Percentiles rank a stretch among this genome's conserved stretches.
Evolutionary conservation across 2,888 invertebrate species (phyloP).

Genomic region (Lithophane socia): DNA sequence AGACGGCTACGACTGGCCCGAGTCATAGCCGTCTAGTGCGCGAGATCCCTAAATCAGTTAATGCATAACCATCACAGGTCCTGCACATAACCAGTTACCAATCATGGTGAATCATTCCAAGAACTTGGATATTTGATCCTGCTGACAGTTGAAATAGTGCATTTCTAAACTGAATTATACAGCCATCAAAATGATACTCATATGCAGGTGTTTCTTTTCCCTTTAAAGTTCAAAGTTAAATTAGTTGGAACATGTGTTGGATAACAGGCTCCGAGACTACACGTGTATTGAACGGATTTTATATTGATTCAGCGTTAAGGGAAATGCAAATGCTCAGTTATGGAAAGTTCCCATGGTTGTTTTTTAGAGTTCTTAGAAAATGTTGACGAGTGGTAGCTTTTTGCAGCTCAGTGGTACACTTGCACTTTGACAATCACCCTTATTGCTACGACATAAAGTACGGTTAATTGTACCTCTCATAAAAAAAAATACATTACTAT

Average conservation of each 20-base stretch:
- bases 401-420: neutral
- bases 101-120: neutral
- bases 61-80: too few relatives aligned
- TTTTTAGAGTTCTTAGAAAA: slow-evolving; percentile 7
- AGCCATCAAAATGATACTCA: slow-evolving; percentile 6
- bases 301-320: slow-evolving; percentile 20
- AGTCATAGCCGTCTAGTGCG: too few relatives aligned
- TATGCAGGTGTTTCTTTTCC: slow-evolving; percentile 46
- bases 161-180: slow-evolving; percentile 19
- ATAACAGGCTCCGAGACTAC: neutral
- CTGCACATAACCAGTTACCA: neutral
- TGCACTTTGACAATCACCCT: neutral
- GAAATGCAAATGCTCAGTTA: slow-evolving; percentile 27
- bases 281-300: slow-evolving; percentile 52
- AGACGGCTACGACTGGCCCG: too few relatives aligned
- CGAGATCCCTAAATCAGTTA: too few relatives aligned
- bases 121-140: slow-evolving; percentile 5
- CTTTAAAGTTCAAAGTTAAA: slow-evolving; percentile 11
- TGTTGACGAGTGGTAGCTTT: neutral
- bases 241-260: slow-evolving; percentile 6
- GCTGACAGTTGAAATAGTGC: neutral
- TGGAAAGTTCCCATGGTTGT: neutral
- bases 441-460: neutral
- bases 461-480: neutral
- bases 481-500: neutral